Evolutionary conservation across 2,113 vertebrate species (phyloP).

Genomic region (Casuarius casuarius): DNA sequence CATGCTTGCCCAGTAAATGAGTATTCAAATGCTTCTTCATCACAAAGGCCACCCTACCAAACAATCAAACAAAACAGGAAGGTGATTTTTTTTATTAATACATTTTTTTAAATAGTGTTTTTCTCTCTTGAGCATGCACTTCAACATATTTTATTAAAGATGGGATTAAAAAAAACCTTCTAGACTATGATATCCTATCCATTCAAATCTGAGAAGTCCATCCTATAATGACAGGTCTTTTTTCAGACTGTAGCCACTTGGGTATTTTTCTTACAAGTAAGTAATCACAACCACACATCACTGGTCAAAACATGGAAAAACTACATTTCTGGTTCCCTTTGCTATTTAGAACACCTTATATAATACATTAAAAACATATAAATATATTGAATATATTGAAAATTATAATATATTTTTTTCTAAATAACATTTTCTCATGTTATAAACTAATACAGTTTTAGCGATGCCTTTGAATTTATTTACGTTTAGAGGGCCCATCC

Average conservation of each 20-base stretch:
- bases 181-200: background rate
- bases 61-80: constrained; percentile 38
- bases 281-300: background rate
- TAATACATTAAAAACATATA: background rate
- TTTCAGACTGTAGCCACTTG: background rate
- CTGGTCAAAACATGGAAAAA: background rate
- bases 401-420: background rate
- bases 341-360: background rate
- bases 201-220: background rate
- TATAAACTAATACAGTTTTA: background rate
- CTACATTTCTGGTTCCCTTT: background rate
- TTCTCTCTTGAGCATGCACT: background rate
- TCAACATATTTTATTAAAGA: background rate
- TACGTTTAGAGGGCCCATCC: background rate
- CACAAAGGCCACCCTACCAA: constrained; percentile 94
- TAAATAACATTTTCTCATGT: background rate
- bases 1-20: constrained; percentile 95
- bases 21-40: constrained; percentile 99
- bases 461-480: background rate
- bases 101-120: background rate
- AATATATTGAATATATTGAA: no score
- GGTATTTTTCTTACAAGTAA: background rate
- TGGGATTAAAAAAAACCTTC: background rate
- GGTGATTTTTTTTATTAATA: background rate
- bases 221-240: background rate